A percentile compares a stretch with the other conserved stretches of the same genome.
These are phyloP conservation scores for Phocoena sinus DNA, from an alignment of 2,113 vertebrate species.

Conservation along the genomic window DNA sequence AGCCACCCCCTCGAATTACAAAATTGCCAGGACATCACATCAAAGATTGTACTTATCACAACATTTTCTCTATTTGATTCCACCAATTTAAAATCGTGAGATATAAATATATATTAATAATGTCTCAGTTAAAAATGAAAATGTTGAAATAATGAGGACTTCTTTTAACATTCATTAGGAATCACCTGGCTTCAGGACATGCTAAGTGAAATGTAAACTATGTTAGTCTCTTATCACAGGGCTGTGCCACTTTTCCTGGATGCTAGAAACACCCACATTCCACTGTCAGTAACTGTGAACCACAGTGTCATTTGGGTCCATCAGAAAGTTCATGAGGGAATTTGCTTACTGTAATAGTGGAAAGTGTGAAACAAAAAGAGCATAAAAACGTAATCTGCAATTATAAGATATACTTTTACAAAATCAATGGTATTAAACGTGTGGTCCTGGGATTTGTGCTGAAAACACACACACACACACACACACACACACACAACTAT, in stretches of 20 bases:
- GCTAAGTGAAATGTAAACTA: neutral
- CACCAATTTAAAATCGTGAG: neutral
- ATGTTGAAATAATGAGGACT: neutral
- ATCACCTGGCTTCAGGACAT: neutral
- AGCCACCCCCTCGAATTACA: neutral
- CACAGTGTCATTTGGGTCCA: neutral
- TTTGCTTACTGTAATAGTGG: neutral
- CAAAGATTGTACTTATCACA: neutral
- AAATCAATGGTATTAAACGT: neutral
- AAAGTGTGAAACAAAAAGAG: neutral
- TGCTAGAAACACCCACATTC: neutral
- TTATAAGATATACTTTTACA: neutral
- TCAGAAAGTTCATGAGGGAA: neutral
- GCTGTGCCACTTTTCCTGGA: neutral
- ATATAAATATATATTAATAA: neutral
- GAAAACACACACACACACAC: neutral
- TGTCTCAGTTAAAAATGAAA: neutral
- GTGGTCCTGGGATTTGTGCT: neutral
- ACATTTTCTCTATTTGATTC: neutral
- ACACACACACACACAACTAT: neutral
- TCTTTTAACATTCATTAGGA: neutral
- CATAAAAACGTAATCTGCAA: neutral
- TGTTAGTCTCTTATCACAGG: fast-evolving
- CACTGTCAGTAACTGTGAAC: neutral
- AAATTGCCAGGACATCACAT: neutral